A percentile compares a stretch with the other conserved stretches of the same genome.
phyloP scores from a whole-genome alignment of 2,888 invertebrate genomes.

The Notocelia uddmanniana region DNA sequence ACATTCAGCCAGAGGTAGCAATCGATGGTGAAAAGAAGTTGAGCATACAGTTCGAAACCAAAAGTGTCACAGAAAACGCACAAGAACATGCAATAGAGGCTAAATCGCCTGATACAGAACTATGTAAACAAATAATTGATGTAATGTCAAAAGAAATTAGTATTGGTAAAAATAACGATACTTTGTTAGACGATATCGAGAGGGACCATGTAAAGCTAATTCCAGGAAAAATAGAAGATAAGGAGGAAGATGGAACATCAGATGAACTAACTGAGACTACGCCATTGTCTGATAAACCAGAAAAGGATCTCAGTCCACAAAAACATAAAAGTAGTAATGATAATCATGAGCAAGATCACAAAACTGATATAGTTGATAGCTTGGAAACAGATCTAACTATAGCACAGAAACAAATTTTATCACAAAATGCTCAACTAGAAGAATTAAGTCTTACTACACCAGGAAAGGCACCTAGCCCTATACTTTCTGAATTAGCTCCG shows the following conservation, averaged over 20 bases:
- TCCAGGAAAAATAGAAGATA: slow-evolving; percentile 3
- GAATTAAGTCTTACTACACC: slow-evolving; percentile 3
- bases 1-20: slow-evolving; percentile 53
- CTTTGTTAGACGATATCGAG: neutral
- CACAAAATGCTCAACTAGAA: neutral
- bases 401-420: neutral
- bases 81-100: neutral
- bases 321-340: neutral
- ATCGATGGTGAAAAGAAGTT: slow-evolving; percentile 57
- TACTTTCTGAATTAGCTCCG: neutral
- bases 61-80: neutral
- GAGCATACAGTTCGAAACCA: neutral
- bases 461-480: neutral
- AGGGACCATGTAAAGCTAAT: neutral
- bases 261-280: slow-evolving; percentile 28
- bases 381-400: slow-evolving; percentile 11
- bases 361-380: slow-evolving; percentile 3
- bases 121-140: slow-evolving; percentile 1
- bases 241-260: slow-evolving; percentile 27
- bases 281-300: slow-evolving; percentile 23
- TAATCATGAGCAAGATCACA: neutral
- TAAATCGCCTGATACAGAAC: neutral
- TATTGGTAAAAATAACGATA: neutral
- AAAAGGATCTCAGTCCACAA: slow-evolving; percentile 14
- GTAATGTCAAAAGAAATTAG: neutral